Evolutionary conservation across 2,113 vertebrate genomes (phyloP).

Genomic region (Microtus montanus): DNA sequence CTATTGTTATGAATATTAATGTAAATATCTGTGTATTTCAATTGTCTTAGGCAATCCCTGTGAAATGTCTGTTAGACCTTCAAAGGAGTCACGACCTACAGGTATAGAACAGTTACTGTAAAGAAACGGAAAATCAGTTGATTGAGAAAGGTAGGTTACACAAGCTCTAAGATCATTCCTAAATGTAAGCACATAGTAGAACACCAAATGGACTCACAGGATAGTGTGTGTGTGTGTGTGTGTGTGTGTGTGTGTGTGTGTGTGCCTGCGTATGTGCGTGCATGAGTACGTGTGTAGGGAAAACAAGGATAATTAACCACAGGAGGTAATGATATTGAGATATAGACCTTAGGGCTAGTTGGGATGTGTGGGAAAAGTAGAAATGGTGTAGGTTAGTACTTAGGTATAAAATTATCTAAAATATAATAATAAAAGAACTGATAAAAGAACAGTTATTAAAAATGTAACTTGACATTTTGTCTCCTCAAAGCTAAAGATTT

Average conservation of each 20-base stretch:
- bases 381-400: background rate
- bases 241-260: background rate
- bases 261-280: too few relatives aligned
- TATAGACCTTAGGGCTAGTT: background rate
- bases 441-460: background rate
- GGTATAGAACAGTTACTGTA: background rate
- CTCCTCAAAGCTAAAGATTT: background rate
- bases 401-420: background rate
- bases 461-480: background rate
- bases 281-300: background rate
- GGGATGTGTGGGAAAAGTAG: background rate
- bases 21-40: too few relatives aligned
- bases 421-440: background rate
- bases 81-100: too few relatives aligned
- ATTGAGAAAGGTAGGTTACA: background rate
- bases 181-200: background rate
- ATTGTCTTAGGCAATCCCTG: too few relatives aligned
- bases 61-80: too few relatives aligned
- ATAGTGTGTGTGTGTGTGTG: background rate
- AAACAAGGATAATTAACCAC: background rate
- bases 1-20: too few relatives aligned
- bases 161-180: background rate
- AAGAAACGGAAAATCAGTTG: background rate
- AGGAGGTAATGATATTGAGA: background rate
- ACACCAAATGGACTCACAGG: background rate